Percentiles rank a stretch among this genome's conserved stretches.
phyloP scores from a whole-genome alignment of 1,140 invertebrate species.

The Neodiprion lecontei region DNA sequence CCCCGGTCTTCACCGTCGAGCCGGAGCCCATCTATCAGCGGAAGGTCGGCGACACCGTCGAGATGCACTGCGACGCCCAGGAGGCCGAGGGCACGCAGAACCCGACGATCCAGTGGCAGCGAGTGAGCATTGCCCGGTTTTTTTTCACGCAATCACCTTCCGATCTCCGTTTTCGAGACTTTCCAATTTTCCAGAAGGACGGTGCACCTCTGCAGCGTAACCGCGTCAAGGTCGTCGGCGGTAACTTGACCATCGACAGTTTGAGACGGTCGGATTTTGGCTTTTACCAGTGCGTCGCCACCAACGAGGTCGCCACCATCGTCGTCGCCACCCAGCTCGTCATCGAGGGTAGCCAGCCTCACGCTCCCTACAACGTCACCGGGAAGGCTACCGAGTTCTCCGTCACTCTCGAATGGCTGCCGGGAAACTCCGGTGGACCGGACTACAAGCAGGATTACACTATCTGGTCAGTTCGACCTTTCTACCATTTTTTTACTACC shows the following conservation, averaged over 20 bases:
- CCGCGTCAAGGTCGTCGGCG: conserved; percentile 77
- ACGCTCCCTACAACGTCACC: conserved; percentile 93
- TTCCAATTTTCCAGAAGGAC: conserved; percentile 67
- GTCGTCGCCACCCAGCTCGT: conserved; percentile 89
- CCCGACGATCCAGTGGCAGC: conserved; percentile 89
- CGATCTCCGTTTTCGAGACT: background rate
- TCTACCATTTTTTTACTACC: background rate
- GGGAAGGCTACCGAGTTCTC: conserved; percentile 87
- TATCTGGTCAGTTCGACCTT: conserved; percentile 73
- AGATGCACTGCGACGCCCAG: conserved; percentile 91
- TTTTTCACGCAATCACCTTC: background rate
- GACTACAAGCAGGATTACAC: conserved; percentile 95
- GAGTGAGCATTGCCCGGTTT: conserved; percentile 61
- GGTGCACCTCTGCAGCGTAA: conserved; percentile 80
- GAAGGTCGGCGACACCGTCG: conserved; percentile 87
- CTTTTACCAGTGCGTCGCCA: conserved; percentile 92
- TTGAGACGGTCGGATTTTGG: conserved; percentile 90
- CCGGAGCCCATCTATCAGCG: conserved; percentile 87
- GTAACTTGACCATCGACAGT: conserved; percentile 91
- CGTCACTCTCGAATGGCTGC: conserved; percentile 90
- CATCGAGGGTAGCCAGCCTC: conserved; percentile 94
- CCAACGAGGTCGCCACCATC: conserved; percentile 94
- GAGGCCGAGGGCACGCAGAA: conserved; percentile 91
- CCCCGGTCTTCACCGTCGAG: conserved; percentile 83
- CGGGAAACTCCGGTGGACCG: conserved; percentile 93